Base-by-base conservation (phyloP, 2,113 vertebrate species). In the Turdus rufiventris region DNA sequence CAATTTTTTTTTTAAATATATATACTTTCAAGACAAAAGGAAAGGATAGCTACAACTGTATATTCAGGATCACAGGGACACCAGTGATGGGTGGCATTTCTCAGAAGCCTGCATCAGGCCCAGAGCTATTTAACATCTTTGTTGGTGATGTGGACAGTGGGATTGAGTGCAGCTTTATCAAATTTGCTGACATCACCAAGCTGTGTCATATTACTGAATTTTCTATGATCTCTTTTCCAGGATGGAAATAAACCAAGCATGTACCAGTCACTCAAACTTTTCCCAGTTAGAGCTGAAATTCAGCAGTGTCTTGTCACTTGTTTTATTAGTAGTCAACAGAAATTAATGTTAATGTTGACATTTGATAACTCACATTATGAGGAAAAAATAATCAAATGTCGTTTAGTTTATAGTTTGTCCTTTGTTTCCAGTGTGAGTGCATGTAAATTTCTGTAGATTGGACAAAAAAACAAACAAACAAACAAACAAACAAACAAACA, bases 361-460 rank as follows among this genome's bases (percentile, higher is more conserved):
- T 81, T 54, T 71, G 15, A 56, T 45, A 40, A 45, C 8, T 65
- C 26, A 68, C 26, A 65, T 11, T 7, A 2, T 77, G 9, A 62
- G 12, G 40, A 53, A 67, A 72, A 67, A 34, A 45, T 24, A 18
- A 6, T 15, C 14, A 48, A 61, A 57, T 0, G 0, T 0, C 3
- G 14, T 42, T 68, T 43, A 53, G 2, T 75, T 88, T 92, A 45
- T 5, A 29, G 13, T 45, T 33, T 19, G 23, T 62, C 48, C 10
- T 83, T 83, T 0, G 12, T 57, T 76, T 91, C 18, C 12, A 29
- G 3, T 63, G 40, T 18, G 4, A n/a, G 2, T 11, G 24, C 34
- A 60, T 9, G 3, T 21, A 88, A 81, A 29, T 66, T 56, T 79
- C 68, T 25, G 38, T 38, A 38, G 38, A 11, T 38, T 38, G 38